Evolutionary conservation across 1,140 invertebrate genomes (phyloP).

Genomic region (Phymastichus coffea): DNA sequence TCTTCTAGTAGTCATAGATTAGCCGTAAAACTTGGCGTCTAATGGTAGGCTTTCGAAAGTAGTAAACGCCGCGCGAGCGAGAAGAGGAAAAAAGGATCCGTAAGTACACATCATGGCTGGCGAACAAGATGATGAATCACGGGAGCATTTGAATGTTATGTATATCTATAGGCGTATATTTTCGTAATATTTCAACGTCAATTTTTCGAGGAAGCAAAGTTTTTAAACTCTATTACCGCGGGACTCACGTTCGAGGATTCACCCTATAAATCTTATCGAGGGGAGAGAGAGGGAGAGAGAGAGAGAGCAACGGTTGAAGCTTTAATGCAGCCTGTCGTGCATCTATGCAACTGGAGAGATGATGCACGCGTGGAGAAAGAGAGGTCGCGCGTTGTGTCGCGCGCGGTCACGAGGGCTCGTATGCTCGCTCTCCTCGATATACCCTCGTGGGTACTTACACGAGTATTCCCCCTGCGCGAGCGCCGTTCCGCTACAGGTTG

Average conservation of each 20-base stretch:
- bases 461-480: neutral
- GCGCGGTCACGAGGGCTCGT: conserved; percentile 38
- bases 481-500: neutral
- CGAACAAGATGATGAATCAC: conserved; percentile 3
- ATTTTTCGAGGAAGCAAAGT: conserved; percentile 17
- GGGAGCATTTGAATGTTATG: neutral
- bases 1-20: too few species aligned
- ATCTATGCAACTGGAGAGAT: conserved; percentile 17
- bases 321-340: conserved; percentile 21
- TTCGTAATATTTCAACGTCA: conserved; percentile 15
- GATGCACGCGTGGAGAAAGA: too few species aligned
- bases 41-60: too few species aligned
- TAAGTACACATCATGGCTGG: too few species aligned
- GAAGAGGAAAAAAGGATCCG: too few species aligned
- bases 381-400: conserved; percentile 40
- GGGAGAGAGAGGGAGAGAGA: too few species aligned
- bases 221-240: conserved; percentile 23
- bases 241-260: conserved; percentile 18
- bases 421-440: conserved; percentile 32
- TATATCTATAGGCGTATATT: neutral
- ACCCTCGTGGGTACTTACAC: neutral
- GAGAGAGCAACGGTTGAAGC: conserved; percentile 24
- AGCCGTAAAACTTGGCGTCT: too few species aligned
- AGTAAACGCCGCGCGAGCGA: too few species aligned
- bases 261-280: conserved; percentile 22